Evolutionary conservation across 2,113 vertebrate species (phyloP).

Genomic region (Pollimyrus isidori): DNA sequence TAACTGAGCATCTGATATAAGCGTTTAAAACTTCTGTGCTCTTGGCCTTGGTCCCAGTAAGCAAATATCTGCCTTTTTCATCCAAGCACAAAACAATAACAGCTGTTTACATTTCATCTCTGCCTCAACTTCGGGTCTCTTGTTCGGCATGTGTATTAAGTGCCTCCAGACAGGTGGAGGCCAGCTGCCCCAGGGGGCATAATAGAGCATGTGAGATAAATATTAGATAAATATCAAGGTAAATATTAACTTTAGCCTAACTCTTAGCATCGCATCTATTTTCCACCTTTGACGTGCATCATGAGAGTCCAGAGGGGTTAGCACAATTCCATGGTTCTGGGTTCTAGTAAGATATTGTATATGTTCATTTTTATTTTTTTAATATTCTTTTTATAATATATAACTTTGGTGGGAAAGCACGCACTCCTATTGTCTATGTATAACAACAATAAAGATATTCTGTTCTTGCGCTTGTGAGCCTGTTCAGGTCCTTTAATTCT

Average conservation of each 20-base stretch:
- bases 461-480: neutral
- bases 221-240: neutral
- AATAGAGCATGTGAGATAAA: neutral
- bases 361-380: neutral
- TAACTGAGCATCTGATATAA: neutral
- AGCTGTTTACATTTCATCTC: conserved; percentile 22
- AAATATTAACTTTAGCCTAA: neutral
- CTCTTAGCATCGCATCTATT: neutral
- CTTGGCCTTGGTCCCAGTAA: conserved; percentile 13
- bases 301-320: neutral
- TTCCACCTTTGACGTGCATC: neutral
- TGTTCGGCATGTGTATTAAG: conserved; percentile 15
- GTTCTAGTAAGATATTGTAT: neutral
- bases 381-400: neutral
- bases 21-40: neutral
- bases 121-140: conserved; percentile 17
- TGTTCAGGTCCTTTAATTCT: neutral
- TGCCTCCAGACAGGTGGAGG: conserved; percentile 9
- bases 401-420: neutral
- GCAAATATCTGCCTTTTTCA: conserved; percentile 17
- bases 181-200: neutral
- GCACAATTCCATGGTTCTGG: neutral
- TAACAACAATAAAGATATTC: neutral
- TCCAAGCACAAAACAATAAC: conserved; percentile 18
- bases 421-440: neutral